Evolutionary conservation across 1,140 invertebrate species (phyloP).

Genomic region (Phymastichus coffea): DNA sequence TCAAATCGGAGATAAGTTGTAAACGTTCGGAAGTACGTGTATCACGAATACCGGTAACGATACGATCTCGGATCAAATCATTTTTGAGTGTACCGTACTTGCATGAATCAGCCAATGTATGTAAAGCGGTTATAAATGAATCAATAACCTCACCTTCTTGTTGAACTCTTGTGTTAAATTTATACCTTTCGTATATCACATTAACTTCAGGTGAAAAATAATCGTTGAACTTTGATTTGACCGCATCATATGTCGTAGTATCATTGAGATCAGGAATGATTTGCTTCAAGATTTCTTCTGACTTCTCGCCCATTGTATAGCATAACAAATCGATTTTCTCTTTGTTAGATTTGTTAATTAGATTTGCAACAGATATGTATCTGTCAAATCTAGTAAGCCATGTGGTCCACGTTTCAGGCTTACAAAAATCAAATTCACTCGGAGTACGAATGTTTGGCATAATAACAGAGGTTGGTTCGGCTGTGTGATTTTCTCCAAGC

Average conservation of each 20-base stretch:
- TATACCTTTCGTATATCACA: constrained; percentile 39
- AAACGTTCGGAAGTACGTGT: constrained; percentile 32
- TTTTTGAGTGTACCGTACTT: too few relatives aligned
- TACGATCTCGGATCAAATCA: too few relatives aligned
- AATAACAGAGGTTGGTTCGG: background rate
- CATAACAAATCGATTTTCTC: too few relatives aligned
- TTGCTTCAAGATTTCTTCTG: background rate
- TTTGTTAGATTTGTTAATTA: too few relatives aligned
- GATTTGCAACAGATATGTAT: too few relatives aligned
- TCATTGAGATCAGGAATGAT: background rate
- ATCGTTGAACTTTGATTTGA: background rate
- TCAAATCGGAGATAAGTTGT: constrained; percentile 30
- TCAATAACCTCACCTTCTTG: constrained; percentile 35
- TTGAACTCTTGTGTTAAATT: constrained; percentile 43
- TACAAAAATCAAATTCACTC: background rate
- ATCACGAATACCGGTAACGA: constrained; percentile 37
- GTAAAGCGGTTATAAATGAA: too few relatives aligned
- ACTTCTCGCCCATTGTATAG: too few relatives aligned
- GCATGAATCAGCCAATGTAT: too few relatives aligned
- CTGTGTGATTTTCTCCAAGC: too few relatives aligned
- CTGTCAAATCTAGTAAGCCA: too few relatives aligned
- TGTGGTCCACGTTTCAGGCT: too few relatives aligned
- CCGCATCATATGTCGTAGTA: background rate
- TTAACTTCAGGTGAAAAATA: constrained; percentile 19
- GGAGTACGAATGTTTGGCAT: background rate